Base-by-base conservation (phyloP, 1,140 invertebrate genomes). In the Conus ventricosus region DNA sequence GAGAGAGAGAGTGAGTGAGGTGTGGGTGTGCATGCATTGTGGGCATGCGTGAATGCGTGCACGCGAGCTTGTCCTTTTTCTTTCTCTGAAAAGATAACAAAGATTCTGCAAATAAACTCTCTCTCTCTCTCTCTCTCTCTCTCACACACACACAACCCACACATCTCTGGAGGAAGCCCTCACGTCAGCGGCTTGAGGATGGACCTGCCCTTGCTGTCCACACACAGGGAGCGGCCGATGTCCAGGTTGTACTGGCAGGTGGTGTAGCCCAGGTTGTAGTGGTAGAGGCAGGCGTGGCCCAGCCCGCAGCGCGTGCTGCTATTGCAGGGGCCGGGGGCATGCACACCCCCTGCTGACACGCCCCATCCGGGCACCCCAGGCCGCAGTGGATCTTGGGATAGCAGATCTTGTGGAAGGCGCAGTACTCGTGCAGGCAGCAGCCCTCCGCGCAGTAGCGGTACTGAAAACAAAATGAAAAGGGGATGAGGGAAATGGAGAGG, bases 181-280 rank as follows among this genome's bases (percentile, higher is more conserved):
- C 57, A 85, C 15, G 63, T 71, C 7, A 71, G 39, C 5, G 63
- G 57, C 39, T 89, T 89, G 10, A 90, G 55, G 17, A 87, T 75
- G 54, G 90, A 86, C 20, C 90, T 88, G 1, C 92, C 92, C 75
- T 91, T 82, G 39, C 89, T 86, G 84, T 94, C 97, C 96, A 13
- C 97, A 97, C 94, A 95, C 95, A 80, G 96, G 96, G 92, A 95
- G 97, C 88, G 92, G 3, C 93, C 94, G 27, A 94, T 93, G 84
- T 94, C 92, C 25, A 94, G 90, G 83, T 94, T 92, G 87, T 94
- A 94, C 86, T 94, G 94, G 75, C 94, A 94, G 4, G 91, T 91
- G 81, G 88, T 57, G 84, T 94, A 94, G 51, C 94, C 94, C 0
- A 94, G 91, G 83, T 94, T 94, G 89, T 88, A 93, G 88, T 94